Percentiles rank a stretch among this genome's conserved stretches.
Conservation (phyloP, 2,113 vertebrate genomes). For the Clupea harengus region DNA sequence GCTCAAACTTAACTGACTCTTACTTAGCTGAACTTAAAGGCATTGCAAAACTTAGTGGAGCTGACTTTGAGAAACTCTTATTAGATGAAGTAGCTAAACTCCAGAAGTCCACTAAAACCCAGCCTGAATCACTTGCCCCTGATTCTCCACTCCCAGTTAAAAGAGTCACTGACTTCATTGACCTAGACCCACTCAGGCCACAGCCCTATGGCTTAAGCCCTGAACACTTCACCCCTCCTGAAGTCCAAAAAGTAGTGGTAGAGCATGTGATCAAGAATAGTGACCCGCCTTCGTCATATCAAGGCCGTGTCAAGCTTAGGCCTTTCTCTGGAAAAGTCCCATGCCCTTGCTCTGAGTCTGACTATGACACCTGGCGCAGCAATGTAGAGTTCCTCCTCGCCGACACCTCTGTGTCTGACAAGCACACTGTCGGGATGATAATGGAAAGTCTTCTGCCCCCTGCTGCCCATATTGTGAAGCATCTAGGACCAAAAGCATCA, state of each 20-base stretch:
- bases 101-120: not conserved
- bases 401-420: slow-evolving; percentile 21
- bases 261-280: slow-evolving; percentile 25
- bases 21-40: slow-evolving; percentile 1
- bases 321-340: not conserved
- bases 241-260: slow-evolving; percentile 23
- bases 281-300: not conserved
- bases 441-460: slow-evolving; percentile 11
- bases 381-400: slow-evolving; percentile 20
- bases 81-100: slow-evolving; percentile 11
- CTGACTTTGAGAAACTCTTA: slow-evolving; percentile 21
- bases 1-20: not conserved
- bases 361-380: slow-evolving; percentile 35
- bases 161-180: no score
- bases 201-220: not conserved
- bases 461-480: slow-evolving; percentile 14
- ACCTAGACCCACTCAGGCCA: not conserved
- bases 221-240: slow-evolving; percentile 30
- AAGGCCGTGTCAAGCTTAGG: not conserved
- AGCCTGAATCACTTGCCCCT: not conserved
- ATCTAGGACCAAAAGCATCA: not conserved
- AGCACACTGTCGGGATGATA: slow-evolving; percentile 11
- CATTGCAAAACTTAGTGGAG: slow-evolving; percentile 20
- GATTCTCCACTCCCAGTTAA: no score
- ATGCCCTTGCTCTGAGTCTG: not conserved